Evolutionary conservation across 2,888 invertebrate genomes (phyloP).

Genomic region (Lordiphosa fenestrarum): DNA sequence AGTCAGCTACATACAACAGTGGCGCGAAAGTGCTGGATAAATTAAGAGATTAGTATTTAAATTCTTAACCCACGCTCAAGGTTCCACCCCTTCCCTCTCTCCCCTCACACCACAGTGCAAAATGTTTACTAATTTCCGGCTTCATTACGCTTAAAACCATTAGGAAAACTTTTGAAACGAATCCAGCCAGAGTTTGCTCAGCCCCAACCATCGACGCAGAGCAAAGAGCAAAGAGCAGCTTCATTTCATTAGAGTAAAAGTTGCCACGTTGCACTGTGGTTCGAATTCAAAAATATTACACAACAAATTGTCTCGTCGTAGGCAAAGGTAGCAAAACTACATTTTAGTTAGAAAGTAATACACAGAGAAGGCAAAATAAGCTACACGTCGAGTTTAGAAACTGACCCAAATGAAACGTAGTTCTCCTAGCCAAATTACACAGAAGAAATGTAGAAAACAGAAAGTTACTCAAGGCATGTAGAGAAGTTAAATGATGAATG

Average conservation of each 20-base stretch:
- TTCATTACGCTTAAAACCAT: conserved; percentile 72
- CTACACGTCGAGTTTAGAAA: too few species aligned
- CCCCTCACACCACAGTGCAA: conserved; percentile 38
- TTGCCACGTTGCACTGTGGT: conserved; percentile 25
- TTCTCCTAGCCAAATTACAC: too few species aligned
- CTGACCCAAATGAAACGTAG: too few species aligned
- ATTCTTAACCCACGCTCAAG: background rate
- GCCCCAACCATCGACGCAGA: background rate
- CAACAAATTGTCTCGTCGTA: too few species aligned
- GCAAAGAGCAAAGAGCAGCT: conserved; percentile 27
- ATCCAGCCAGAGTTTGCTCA: conserved; percentile 29
- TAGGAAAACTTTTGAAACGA: conserved; percentile 67
- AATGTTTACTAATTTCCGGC: conserved; percentile 73
- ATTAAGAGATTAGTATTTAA: background rate
- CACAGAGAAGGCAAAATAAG: too few species aligned
- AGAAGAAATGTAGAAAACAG: too few species aligned
- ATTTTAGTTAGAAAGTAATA: too few species aligned
- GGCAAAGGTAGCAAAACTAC: too few species aligned
- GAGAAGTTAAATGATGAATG: too few species aligned
- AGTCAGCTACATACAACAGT: background rate
- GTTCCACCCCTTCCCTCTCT: too few species aligned
- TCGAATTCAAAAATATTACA: too few species aligned
- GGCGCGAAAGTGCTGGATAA: background rate
- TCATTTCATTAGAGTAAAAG: conserved; percentile 57
- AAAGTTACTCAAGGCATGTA: too few species aligned